Base-by-base conservation (phyloP, 2,888 invertebrate genomes). In the Lasioglossum figueresi region DNA sequence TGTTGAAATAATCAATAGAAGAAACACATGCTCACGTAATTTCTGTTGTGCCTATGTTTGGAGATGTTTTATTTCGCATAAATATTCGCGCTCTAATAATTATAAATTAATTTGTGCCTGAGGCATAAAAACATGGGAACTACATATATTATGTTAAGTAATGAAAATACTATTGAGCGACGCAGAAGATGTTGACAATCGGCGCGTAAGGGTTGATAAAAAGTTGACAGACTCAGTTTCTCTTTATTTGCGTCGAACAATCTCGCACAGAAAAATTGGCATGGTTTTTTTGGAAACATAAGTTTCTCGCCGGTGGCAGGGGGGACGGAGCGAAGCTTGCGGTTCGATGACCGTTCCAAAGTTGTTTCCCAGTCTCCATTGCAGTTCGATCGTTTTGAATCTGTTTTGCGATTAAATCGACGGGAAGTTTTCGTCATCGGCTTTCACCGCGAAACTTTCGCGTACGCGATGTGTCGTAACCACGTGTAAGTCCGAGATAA, bases 361-460 rank as follows among this genome's bases (percentile, higher is more conserved):
- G 70, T 79, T 82, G 73, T 37, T 78, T 52, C 37, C 45, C 4
- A 59, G 14, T 34, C 23, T 34, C 5, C 52, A 68, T 52, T 34
- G 23, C 8, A 48, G 37, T 48, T 74, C 27, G 12, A 59, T 56
- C 82, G 45, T 74, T 82, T 59, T 31, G 68, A 59, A 70, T 70
- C 70, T 27, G 37, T 48, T 31, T 31, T 23, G 45, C 43, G 48
- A 48, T 79, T 70, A 43, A 8, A 79, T 14, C 23, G 48, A 52
- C n/a, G 52, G n/a, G 52, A 52, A 52, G 52, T 52, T 16, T 45
- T 16, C 45, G n/a, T 52, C 52, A 10, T 52, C n/a, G 48, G 37
- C 70, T 77, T 74, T 31, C 40, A 80, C 6, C 45, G 76, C 23
- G 59, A 63, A 83, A 74, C 10, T 77, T 81, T 31, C 19, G 31